These are phyloP conservation scores for Odontamblyopus lacepedii DNA, from an alignment of 2,797 vertebrate species.

Conservation along the genomic window DNA sequence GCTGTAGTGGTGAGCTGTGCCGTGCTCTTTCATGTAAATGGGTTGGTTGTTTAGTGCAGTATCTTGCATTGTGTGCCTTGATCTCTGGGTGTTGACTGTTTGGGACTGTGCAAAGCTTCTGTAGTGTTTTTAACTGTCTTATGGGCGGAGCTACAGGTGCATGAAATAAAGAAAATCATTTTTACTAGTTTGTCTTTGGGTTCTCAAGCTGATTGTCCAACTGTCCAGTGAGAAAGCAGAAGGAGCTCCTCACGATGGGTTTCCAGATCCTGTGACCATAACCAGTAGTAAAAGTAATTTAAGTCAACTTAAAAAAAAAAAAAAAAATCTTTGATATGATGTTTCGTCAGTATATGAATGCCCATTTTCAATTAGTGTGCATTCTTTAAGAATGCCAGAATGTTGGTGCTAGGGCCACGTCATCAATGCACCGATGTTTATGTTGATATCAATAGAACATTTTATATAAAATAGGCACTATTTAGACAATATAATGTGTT, in stretches of 20 bases:
- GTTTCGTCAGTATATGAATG: too few species aligned
- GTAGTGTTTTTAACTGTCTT: constrained; percentile 65
- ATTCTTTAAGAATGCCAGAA: too few species aligned
- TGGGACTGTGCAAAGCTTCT: constrained; percentile 62
- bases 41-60: constrained; percentile 57
- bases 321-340: too few species aligned
- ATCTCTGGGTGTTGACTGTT: constrained; percentile 68
- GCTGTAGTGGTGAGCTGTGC: constrained; percentile 62
- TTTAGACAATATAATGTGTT: too few species aligned
- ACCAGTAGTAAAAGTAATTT: too few species aligned
- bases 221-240: neutral
- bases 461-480: too few species aligned
- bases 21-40: constrained; percentile 53
- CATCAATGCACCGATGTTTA: too few species aligned
- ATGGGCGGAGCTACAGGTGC: constrained; percentile 71
- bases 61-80: constrained; percentile 70
- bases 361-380: too few species aligned
- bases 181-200: neutral
- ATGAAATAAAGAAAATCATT: constrained; percentile 78
- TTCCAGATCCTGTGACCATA: too few species aligned
- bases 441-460: too few species aligned
- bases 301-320: too few species aligned
- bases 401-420: too few species aligned
- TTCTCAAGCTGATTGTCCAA: neutral
- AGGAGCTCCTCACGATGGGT: neutral